Conservation (phyloP, 1,140 invertebrate species). For the Drosophila navojoa region DNA sequence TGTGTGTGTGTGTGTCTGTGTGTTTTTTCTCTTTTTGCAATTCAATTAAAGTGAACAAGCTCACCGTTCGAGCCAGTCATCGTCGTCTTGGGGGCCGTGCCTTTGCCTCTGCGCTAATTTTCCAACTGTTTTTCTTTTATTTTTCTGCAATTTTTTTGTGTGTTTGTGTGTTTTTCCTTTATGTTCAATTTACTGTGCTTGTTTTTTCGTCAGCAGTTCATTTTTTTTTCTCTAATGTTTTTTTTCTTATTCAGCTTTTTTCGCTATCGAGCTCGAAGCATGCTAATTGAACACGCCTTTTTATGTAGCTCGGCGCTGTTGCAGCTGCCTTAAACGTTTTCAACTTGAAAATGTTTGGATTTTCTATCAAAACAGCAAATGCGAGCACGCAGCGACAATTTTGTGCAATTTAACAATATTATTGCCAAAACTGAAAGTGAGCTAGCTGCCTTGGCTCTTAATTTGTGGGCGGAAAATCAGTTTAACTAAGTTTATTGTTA, state of each 20-base stretch:
- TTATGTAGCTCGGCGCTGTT: slow-evolving; percentile 56
- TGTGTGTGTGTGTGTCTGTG: neutral
- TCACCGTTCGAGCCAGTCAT: slow-evolving; percentile 45
- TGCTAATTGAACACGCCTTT: slow-evolving; percentile 81
- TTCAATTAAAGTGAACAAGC: slow-evolving; percentile 81
- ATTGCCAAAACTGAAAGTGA: slow-evolving; percentile 44
- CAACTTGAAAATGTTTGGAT: slow-evolving; percentile 61
- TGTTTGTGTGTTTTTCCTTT: slow-evolving; percentile 55
- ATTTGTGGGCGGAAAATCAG: neutral
- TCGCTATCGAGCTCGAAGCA: slow-evolving; percentile 62
- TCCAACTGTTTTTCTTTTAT: slow-evolving; percentile 62
- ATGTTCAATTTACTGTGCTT: slow-evolving; percentile 77
- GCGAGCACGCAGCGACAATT: slow-evolving; percentile 46
- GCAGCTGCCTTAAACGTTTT: slow-evolving; percentile 67
- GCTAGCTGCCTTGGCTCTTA: slow-evolving; percentile 16
- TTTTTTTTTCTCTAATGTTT: slow-evolving; percentile 15
- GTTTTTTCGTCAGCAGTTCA: slow-evolving; percentile 51
- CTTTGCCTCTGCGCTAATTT: slow-evolving; percentile 72
- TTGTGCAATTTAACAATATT: slow-evolving; percentile 42
- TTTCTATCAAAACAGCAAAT: slow-evolving; percentile 26
- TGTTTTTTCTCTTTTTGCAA: slow-evolving; percentile 43
- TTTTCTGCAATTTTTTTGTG: slow-evolving; percentile 32
- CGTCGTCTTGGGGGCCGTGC: slow-evolving; percentile 48
- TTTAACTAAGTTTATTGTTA: neutral
- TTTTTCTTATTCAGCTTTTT: slow-evolving; percentile 20